phyloP scores from a whole-genome alignment of 2,113 vertebrate species.

The Uropsilus gracilis region DNA sequence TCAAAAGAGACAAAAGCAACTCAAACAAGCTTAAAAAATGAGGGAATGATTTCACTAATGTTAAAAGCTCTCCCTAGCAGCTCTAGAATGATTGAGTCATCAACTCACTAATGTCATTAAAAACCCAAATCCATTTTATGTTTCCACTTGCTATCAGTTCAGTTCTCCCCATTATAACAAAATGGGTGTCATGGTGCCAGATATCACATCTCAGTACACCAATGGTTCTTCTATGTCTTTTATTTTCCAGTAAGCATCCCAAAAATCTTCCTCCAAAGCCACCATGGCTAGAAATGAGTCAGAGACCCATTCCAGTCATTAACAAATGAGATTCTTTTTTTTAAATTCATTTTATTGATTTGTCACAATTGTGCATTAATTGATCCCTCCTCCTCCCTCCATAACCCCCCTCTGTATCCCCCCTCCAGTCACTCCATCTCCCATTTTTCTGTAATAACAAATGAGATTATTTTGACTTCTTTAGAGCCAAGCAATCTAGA shows the following conservation, averaged over 20 bases:
- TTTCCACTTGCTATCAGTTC: not conserved
- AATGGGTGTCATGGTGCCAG: not conserved
- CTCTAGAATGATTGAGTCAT: not conserved
- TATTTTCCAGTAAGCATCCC: not conserved
- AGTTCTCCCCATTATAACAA: not conserved
- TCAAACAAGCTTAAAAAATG: not conserved
- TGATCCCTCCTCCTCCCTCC: too few relatives aligned
- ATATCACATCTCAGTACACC: not conserved
- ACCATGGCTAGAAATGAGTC: not conserved
- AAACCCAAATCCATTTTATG: not conserved
- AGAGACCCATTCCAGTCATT: not conserved
- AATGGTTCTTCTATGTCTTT: not conserved
- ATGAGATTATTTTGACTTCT: not conserved
- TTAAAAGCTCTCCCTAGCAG: not conserved
- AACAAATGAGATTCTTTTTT: not conserved
- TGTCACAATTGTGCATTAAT: too few relatives aligned
- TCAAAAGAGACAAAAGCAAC: constrained; percentile 1
- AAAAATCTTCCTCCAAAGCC: not conserved
- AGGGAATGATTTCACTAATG: not conserved
- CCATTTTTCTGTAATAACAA: too few relatives aligned
- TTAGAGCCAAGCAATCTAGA: not conserved
- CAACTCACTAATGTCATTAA: not conserved
- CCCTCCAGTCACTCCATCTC: too few relatives aligned
- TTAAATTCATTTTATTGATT: too few relatives aligned
- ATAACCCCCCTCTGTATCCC: too few relatives aligned